Evolutionary conservation across 2,113 vertebrate genomes (phyloP).

Genomic region (Rhea americana): DNA sequence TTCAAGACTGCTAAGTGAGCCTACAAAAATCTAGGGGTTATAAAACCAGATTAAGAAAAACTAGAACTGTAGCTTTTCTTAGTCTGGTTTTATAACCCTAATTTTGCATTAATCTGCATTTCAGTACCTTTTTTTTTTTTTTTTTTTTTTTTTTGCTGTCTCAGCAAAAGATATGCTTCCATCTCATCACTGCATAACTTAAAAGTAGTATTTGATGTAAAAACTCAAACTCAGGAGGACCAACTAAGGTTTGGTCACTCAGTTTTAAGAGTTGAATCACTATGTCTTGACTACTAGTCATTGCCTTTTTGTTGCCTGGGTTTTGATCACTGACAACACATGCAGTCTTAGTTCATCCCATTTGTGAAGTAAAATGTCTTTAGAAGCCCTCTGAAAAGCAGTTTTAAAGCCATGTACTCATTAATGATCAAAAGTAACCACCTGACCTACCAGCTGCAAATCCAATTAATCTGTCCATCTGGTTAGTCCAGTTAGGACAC

Average conservation of each 20-base stretch:
- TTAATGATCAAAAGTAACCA: neutral
- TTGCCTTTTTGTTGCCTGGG: neutral
- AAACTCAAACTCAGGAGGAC: neutral
- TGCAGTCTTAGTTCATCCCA: neutral
- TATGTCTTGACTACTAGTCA: neutral
- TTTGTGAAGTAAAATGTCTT: neutral
- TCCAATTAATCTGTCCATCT: neutral
- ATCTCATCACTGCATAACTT: neutral
- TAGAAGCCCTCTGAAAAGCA: neutral
- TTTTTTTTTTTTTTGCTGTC: neutral
- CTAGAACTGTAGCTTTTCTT: neutral
- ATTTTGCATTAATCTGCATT: slow-evolving; percentile 4
- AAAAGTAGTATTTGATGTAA: neutral
- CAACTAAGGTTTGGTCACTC: neutral
- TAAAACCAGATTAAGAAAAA: slow-evolving; percentile 1
- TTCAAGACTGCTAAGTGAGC: neutral
- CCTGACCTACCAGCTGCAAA: neutral
- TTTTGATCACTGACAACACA: neutral
- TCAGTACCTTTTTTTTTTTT: neutral
- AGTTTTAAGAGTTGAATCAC: neutral
- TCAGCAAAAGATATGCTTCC: neutral
- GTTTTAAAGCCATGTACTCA: neutral
- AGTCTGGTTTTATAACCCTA: too few relatives aligned
- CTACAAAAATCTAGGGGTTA: neutral
- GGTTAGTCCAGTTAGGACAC: neutral